These are phyloP conservation scores for Ethmia dodecea DNA, from an alignment of 2,888 invertebrate genomes.

Conservation along the genomic window DNA sequence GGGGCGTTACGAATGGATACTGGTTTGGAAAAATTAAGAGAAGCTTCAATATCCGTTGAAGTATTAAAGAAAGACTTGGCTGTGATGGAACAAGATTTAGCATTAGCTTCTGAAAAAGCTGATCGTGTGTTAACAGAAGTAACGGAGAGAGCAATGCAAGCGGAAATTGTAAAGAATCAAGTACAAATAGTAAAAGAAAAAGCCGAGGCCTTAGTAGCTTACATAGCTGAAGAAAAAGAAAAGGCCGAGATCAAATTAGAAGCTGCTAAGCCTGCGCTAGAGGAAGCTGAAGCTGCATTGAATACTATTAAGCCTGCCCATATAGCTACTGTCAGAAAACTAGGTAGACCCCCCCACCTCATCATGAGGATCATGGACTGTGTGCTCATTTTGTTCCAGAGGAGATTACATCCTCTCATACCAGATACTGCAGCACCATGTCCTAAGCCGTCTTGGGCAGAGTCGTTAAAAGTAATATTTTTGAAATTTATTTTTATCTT, in stretches of 20 bases:
- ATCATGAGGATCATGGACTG: conserved; percentile 99
- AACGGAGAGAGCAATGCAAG: conserved; percentile 95
- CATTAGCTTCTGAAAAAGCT: conserved; percentile 94
- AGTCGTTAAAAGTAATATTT: conserved; percentile 87
- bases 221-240: conserved; percentile 93
- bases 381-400: conserved; percentile 94
- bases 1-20: conserved; percentile 96
- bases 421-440: conserved; percentile 89
- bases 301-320: conserved; percentile 98
- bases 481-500: neutral
- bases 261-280: conserved; percentile 96
- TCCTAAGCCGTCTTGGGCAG: conserved; percentile 97
- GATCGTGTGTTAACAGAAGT: conserved; percentile 93
- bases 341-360: conserved; percentile 96
- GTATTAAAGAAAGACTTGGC: conserved; percentile 94
- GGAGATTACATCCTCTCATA: conserved; percentile 88
- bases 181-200: conserved; percentile 97
- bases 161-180: conserved; percentile 96
- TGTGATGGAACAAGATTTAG: conserved; percentile 95
- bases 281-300: conserved; percentile 95
- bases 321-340: conserved; percentile 95
- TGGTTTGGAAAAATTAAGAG: conserved; percentile 95
- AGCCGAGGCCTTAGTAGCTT: conserved; percentile 91
- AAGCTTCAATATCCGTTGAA: conserved; percentile 96
- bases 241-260: conserved; percentile 95